A percentile compares a stretch with the other conserved stretches of the same genome.
Conservation (phyloP, 2,888 invertebrate genomes). For the Notodonta ziczac region DNA sequence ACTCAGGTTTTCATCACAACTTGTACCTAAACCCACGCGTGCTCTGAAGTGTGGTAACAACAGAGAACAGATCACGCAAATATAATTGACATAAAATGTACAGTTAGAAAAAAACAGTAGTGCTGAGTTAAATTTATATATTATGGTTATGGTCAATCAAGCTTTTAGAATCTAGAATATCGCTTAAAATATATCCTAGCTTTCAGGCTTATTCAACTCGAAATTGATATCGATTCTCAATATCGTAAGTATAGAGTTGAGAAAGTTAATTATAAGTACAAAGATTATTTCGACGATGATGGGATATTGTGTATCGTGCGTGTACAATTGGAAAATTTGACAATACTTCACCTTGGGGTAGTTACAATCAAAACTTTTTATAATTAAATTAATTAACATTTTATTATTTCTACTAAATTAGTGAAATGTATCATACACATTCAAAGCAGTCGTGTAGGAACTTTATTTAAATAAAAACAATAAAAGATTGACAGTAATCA, state of each 20-base stretch:
- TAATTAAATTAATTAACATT: too few relatives aligned
- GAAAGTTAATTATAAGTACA: too few relatives aligned
- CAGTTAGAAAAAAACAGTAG: background rate
- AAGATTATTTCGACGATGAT: background rate
- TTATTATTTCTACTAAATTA: background rate
- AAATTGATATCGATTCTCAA: background rate
- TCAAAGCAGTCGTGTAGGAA: slow-evolving; percentile 66
- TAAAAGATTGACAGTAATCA: too few relatives aligned
- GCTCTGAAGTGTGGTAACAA: too few relatives aligned
- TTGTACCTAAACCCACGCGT: too few relatives aligned
- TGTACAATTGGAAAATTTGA: too few relatives aligned
- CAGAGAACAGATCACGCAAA: too few relatives aligned
- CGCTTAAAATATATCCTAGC: slow-evolving; percentile 1
- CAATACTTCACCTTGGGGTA: too few relatives aligned
- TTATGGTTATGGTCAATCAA: background rate
- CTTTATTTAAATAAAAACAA: slow-evolving; percentile 24
- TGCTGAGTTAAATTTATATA: background rate
- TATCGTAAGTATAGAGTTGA: too few relatives aligned
- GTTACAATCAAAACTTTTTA: background rate
- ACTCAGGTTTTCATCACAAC: too few relatives aligned
- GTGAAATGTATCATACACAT: slow-evolving; percentile 58
- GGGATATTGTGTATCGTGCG: too few relatives aligned
- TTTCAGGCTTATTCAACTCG: background rate
- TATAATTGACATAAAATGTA: too few relatives aligned
- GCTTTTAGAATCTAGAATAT: slow-evolving; percentile 15